These are phyloP conservation scores for Puma concolor DNA, from an alignment of 2,113 vertebrate genomes.

Conservation along the genomic window DNA sequence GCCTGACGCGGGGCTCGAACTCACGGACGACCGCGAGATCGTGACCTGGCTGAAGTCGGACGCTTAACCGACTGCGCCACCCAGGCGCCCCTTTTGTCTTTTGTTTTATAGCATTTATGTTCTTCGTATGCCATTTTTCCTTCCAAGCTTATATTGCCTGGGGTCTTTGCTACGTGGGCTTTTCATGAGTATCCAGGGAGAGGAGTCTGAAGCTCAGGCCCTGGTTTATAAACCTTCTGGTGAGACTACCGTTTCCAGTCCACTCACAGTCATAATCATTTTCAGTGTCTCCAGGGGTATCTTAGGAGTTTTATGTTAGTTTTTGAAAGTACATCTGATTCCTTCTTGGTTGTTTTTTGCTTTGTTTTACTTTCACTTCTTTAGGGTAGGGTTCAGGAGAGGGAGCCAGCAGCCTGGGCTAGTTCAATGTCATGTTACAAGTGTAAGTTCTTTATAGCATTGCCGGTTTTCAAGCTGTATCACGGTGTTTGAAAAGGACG, in stretches of 20 bases:
- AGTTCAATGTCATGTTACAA: background rate
- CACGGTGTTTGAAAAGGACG: background rate
- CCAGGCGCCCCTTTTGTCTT: background rate
- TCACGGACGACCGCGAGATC: no score
- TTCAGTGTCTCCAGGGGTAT: background rate
- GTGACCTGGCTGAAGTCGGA: no score
- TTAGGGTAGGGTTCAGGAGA: background rate
- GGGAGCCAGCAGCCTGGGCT: background rate
- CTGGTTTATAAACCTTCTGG: background rate
- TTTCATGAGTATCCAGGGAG: background rate
- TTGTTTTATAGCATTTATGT: background rate
- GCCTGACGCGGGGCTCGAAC: no score
- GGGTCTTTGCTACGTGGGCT: background rate
- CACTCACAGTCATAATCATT: background rate
- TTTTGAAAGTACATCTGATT: background rate
- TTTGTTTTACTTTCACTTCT: background rate
- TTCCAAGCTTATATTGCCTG: background rate
- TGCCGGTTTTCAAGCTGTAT: background rate
- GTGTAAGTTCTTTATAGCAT: background rate
- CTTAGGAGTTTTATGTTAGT: background rate
- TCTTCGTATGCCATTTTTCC: background rate
- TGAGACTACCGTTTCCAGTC: background rate
- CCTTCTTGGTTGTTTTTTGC: background rate
- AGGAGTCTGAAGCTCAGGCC: background rate
- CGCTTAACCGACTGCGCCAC: no score